These are phyloP conservation scores for Acleris laterana DNA, from an alignment of 2,888 invertebrate species.

Conservation along the genomic window DNA sequence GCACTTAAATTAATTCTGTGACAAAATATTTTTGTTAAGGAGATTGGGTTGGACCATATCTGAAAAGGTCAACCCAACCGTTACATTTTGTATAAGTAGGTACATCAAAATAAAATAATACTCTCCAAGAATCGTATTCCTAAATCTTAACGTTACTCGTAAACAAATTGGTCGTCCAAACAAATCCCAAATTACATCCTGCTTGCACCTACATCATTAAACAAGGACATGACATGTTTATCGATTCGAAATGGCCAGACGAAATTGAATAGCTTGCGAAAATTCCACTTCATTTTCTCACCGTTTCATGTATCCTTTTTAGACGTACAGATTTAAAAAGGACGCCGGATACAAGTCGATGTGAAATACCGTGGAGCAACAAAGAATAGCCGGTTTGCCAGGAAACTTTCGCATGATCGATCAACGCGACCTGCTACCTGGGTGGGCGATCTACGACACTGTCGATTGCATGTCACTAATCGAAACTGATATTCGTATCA, in stretches of 20 bases:
- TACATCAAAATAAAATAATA: too few relatives aligned
- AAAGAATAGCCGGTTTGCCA: slow-evolving; percentile 14
- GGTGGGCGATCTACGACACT: slow-evolving; percentile 24
- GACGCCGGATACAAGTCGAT: neutral
- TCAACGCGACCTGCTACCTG: slow-evolving; percentile 42
- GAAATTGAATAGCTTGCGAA: neutral
- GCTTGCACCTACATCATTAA: neutral
- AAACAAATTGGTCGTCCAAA: slow-evolving; percentile 5
- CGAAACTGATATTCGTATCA: slow-evolving; percentile 51
- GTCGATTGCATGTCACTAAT: slow-evolving; percentile 29
- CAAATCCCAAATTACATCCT: neutral
- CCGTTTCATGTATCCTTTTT: neutral
- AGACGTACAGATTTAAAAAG: neutral
- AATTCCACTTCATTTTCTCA: neutral
- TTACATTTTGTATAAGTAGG: too few relatives aligned
- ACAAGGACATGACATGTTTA: slow-evolving; percentile 2
- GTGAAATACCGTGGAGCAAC: neutral
- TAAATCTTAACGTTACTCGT: neutral
- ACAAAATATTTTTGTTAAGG: too few relatives aligned
- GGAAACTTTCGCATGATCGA: slow-evolving; percentile 30
- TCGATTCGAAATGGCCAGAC: neutral
- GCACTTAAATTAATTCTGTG: too few relatives aligned
- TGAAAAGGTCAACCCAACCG: too few relatives aligned
- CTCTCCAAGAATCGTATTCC: neutral
- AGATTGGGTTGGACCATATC: too few relatives aligned